These are phyloP conservation scores for Phrynocephalus vlangalii DNA, from an alignment of 2,797 vertebrate genomes.

Conservation along the genomic window DNA sequence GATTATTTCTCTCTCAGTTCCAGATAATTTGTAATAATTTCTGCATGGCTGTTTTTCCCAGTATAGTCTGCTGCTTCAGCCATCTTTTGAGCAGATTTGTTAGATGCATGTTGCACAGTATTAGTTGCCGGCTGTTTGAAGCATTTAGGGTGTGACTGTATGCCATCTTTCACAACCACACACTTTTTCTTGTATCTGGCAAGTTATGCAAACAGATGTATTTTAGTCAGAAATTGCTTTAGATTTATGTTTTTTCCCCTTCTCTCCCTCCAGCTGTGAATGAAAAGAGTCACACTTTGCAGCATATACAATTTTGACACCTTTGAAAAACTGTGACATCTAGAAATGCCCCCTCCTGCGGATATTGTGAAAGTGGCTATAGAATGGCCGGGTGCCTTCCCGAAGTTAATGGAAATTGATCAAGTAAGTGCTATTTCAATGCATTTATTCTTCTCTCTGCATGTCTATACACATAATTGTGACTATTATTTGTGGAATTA, in stretches of 20 bases:
- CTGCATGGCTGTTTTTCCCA: constrained; percentile 63
- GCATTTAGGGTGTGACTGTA: not conserved
- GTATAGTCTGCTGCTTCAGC: constrained; percentile 63
- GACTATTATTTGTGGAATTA: not conserved
- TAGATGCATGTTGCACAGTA: constrained; percentile 23
- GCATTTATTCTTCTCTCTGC: not conserved
- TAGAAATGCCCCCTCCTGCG: constrained; percentile 93
- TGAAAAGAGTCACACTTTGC: constrained; percentile 77
- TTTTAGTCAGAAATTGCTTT: constrained; percentile 42
- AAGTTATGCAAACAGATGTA: constrained; percentile 65
- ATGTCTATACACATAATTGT: not conserved
- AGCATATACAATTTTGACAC: constrained; percentile 72
- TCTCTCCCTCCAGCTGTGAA: constrained; percentile 82
- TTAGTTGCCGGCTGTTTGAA: constrained; percentile 40
- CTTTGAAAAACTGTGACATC: constrained; percentile 48
- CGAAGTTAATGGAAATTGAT: constrained; percentile 98
- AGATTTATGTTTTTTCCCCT: constrained; percentile 40
- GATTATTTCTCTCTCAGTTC: constrained; percentile 52
- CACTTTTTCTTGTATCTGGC: constrained; percentile 49
- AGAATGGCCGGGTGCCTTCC: constrained; percentile 95
- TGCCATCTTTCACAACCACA: constrained; percentile 5
- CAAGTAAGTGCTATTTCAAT: constrained; percentile 83
- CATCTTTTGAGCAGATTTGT: constrained; percentile 61
- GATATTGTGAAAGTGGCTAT: constrained; percentile 99
- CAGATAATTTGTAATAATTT: constrained; percentile 63